These are phyloP conservation scores for Philopotamus ludificatus DNA, from an alignment of 1,140 invertebrate genomes.

Conservation along the genomic window DNA sequence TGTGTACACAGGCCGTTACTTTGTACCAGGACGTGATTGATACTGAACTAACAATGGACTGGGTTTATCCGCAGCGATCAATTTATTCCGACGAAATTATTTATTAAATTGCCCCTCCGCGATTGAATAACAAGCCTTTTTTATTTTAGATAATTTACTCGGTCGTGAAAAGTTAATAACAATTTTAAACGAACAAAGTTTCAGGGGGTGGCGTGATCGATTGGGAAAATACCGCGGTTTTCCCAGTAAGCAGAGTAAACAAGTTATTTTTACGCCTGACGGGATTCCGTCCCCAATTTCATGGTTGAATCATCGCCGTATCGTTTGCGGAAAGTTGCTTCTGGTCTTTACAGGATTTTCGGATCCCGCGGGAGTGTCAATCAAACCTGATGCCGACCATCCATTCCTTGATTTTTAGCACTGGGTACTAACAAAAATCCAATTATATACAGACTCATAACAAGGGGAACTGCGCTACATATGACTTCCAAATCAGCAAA, in stretches of 20 bases:
- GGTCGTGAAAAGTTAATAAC: no score
- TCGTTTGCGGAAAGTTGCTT: not conserved
- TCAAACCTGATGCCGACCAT: constrained; percentile 7
- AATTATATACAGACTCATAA: not conserved
- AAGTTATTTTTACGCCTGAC: constrained; percentile 36
- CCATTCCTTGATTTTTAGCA: not conserved
- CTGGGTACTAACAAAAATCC: not conserved
- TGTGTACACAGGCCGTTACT: no score
- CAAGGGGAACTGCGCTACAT: not conserved
- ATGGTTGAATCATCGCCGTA: constrained; percentile 28
- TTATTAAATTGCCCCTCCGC: no score
- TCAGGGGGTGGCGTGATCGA: no score
- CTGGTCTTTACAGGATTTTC: not conserved
- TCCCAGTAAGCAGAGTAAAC: constrained; percentile 25
- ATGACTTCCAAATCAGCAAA: no score
- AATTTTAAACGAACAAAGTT: no score
- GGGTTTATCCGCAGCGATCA: no score
- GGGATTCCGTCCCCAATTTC: constrained; percentile 34
- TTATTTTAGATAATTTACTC: no score
- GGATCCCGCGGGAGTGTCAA: constrained; percentile 22
- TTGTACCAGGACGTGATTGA: no score
- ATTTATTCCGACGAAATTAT: no score
- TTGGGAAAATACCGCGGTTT: constrained; percentile 16
- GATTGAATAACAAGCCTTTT: no score
- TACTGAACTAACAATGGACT: no score